Percentiles rank a stretch among this genome's conserved stretches.
Evolutionary conservation across 2,797 vertebrate genomes (phyloP).

Genomic region (Lateolabrax maculatus): DNA sequence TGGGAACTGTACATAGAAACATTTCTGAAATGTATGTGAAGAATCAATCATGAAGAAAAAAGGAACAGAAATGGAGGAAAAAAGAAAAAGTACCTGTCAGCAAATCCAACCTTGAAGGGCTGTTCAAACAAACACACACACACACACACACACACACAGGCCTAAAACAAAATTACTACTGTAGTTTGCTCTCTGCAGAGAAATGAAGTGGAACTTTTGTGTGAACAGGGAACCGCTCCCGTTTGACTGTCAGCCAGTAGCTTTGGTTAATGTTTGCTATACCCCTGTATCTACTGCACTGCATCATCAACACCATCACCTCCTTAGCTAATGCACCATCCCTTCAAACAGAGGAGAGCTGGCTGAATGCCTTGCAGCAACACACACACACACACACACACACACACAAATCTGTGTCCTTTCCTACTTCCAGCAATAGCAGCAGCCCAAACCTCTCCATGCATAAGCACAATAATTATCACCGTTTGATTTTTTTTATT

Average conservation of each 20-base stretch:
- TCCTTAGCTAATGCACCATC: conserved; percentile 46
- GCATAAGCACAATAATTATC: conserved; percentile 67
- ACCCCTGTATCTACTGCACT: conserved; percentile 48
- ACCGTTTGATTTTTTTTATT: conserved; percentile 38
- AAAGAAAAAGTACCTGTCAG: conserved; percentile 22
- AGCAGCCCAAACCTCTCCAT: conserved; percentile 15
- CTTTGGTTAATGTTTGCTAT: conserved; percentile 41
- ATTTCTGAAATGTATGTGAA: neutral
- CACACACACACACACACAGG: neutral
- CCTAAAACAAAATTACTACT: conserved; percentile 1
- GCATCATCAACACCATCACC: conserved; percentile 54
- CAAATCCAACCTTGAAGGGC: conserved; percentile 3
- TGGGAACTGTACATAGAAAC: neutral
- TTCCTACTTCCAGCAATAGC: conserved; percentile 24
- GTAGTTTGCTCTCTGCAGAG: conserved; percentile 20
- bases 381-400: conserved; percentile 19
- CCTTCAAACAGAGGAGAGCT: conserved; percentile 29
- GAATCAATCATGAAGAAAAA: conserved; percentile 15
- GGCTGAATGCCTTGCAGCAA: conserved; percentile 22
- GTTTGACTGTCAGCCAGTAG: conserved; percentile 49
- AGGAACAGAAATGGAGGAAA: conserved; percentile 1
- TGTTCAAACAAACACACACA: conserved; percentile 21
- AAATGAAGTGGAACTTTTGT: conserved; percentile 38
- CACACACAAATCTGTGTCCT: conserved; percentile 10
- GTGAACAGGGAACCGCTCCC: conserved; percentile 40